Conservation (phyloP, 1,140 invertebrate species). For the Conus ventricosus region DNA sequence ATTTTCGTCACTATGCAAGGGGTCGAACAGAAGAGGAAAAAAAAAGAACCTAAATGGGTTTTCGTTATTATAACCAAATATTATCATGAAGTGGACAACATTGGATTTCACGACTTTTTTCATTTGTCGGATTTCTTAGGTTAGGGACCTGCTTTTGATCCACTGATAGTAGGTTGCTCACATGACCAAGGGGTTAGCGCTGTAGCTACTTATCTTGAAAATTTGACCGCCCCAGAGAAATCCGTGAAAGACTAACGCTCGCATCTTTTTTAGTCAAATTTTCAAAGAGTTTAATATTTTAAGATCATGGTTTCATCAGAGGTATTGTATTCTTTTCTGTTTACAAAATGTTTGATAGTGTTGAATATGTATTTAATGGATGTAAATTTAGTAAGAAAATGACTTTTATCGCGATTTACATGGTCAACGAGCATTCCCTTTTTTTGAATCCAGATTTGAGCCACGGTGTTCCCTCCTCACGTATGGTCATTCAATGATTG, state of each 20-base stretch:
- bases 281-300: background rate
- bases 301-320: background rate
- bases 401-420: background rate
- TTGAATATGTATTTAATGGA: background rate
- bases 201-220: background rate
- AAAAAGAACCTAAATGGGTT: too few species aligned
- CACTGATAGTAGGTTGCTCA: background rate
- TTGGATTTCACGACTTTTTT: too few species aligned
- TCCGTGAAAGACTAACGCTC: background rate
- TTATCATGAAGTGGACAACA: too few species aligned
- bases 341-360: background rate
- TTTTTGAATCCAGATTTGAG: background rate
- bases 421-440: too few species aligned
- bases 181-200: background rate
- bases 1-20: too few species aligned
- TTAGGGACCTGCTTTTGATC: background rate
- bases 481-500: background rate
- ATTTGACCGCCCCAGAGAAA: background rate
- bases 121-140: too few species aligned
- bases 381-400: background rate
- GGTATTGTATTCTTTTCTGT: background rate
- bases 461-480: background rate
- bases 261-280: slow-evolving; percentile 22
- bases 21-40: too few species aligned
- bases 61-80: too few species aligned